Base-by-base conservation (phyloP, 2,113 vertebrate genomes). In the Oriolus oriolus region DNA sequence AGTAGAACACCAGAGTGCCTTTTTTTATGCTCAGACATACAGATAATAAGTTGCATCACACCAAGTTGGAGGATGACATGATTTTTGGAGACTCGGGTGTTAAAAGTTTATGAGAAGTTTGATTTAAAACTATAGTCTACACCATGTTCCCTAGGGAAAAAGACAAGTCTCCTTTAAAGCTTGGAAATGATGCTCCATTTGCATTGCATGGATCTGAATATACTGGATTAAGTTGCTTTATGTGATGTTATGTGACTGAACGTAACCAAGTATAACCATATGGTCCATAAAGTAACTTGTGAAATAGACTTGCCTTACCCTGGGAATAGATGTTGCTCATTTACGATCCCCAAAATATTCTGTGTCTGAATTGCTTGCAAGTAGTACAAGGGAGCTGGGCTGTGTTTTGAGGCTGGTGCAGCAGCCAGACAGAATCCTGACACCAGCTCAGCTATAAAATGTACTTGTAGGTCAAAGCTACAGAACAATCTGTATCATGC, bases 201-300 rank as follows among this genome's bases (percentile, higher is more conserved):
- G 85, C 91, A 94, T 93, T 89, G 86, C 91, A 83, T 73, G 53
- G 80, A 88, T 96, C 93, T 89, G 90, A 94, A 87, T 75, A 91
- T 83, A 80, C 74, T 78, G 91, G 94, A 91, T 92, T 85, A 96
- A 94, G 93, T 92, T 92, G 74, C 94, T 96, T 92, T 84, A 78
- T 94, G 90, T 90, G 96, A 96, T 96, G 90, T 75, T 97, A 71
- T 86, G 89, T 93, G 91, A 85, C 82, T 95, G 95, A 95, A 96
- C 1, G 16, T 85, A 96, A 93, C 93, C 91, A 92, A 95, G 76
- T 92, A 94, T 76, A 96, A 94, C 80, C 89, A 95, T 95, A 96
- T 93, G 92, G 91, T 86, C 89, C 86, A 96, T 96, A 96, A 97
- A 97, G 84, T 96, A 96, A 97, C 95, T 96, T 96, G 93, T 94